phyloP scores from a whole-genome alignment of 2,113 vertebrate species.

The Scytalopus superciliaris region DNA sequence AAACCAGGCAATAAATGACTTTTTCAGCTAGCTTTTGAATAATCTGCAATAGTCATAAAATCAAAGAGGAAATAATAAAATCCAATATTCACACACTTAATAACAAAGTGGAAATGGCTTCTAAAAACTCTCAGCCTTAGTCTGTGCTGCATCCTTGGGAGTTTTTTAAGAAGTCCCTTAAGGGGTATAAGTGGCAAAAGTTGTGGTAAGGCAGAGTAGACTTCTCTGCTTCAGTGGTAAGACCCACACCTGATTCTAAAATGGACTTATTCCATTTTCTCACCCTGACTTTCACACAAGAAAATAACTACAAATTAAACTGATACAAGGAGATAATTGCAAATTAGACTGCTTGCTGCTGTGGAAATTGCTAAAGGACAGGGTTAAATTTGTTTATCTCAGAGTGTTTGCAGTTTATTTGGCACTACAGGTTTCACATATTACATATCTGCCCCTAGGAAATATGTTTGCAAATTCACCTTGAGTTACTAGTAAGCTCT shows the following conservation, averaged over 20 bases:
- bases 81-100: neutral
- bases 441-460: neutral
- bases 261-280: neutral
- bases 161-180: neutral
- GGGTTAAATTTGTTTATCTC: neutral
- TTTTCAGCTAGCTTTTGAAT: conserved; percentile 11
- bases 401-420: neutral
- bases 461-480: neutral
- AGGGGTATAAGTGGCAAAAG: neutral
- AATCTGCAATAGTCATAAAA: conserved; percentile 32
- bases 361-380: neutral
- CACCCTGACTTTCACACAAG: neutral
- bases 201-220: neutral
- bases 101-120: conserved; percentile 23
- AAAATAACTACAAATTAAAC: neutral
- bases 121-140: neutral
- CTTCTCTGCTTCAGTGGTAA: neutral
- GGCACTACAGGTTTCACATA: rapidly evolving
- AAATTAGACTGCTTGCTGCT: neutral
- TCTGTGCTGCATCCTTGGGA: neutral
- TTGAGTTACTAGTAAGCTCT: neutral
- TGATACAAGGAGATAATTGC: neutral
- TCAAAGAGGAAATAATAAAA: conserved; percentile 43
- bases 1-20: neutral
- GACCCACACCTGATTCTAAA: neutral